Percentiles rank a stretch among this genome's conserved stretches.
These are phyloP conservation scores for Cotesia typhae DNA, from an alignment of 1,140 invertebrate genomes.

Conservation along the genomic window DNA sequence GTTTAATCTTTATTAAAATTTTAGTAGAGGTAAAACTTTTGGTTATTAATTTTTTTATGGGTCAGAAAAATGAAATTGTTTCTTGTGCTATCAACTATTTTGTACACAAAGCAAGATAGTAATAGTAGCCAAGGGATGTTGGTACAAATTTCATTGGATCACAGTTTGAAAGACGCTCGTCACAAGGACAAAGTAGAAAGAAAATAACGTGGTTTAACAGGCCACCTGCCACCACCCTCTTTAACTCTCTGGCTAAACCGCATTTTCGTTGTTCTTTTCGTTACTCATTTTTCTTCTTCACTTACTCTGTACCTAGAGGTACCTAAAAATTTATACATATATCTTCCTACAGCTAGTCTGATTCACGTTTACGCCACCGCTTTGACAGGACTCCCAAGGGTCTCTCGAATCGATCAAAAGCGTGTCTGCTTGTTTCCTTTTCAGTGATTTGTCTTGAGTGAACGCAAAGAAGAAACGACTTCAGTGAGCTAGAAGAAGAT, in stretches of 20 bases:
- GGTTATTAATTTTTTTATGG: no score
- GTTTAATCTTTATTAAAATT: no score
- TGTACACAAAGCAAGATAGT: background rate
- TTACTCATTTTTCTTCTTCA: constrained; percentile 10
- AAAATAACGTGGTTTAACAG: constrained; percentile 11
- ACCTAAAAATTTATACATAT: no score
- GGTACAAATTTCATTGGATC: constrained; percentile 12
- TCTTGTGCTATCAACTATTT: background rate
- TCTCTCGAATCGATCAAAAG: constrained; percentile 22
- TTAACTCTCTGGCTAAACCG: background rate
- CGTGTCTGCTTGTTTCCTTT: background rate
- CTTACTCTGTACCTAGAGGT: background rate
- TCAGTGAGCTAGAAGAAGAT: background rate
- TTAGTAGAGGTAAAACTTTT: no score
- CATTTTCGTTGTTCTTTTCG: constrained; percentile 20
- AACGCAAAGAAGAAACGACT: constrained; percentile 15
- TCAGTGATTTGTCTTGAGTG: constrained; percentile 10
- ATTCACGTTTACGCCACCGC: background rate
- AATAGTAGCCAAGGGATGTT: background rate
- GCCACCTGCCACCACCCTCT: constrained; percentile 8
- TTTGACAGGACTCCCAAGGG: constrained; percentile 16
- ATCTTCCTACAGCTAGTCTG: background rate
- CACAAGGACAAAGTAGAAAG: background rate
- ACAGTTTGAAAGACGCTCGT: constrained; percentile 12
- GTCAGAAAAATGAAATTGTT: background rate